Conservation (phyloP, 2,113 vertebrate genomes). For the Zonotrichia leucophrys region DNA sequence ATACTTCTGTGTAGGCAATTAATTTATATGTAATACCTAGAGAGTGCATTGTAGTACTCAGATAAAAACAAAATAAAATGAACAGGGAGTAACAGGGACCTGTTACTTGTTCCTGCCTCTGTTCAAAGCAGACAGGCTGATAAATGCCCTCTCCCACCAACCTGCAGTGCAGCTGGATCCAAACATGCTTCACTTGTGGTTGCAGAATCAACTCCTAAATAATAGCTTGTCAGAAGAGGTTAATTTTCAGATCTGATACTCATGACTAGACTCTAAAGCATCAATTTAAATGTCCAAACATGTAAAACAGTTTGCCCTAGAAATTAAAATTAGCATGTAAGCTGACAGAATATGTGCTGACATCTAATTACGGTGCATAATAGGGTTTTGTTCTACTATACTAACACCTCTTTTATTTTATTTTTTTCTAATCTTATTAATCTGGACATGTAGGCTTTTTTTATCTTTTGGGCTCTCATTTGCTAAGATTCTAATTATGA, state of each 20-base stretch:
- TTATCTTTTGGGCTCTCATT: neutral
- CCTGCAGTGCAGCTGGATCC: neutral
- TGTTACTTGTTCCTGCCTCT: neutral
- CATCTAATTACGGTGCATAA: constrained; percentile 11
- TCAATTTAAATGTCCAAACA: constrained; percentile 17
- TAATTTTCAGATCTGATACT: constrained; percentile 12
- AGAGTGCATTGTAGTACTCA: neutral
- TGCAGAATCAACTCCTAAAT: neutral
- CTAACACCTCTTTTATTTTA: neutral
- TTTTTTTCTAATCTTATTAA: neutral
- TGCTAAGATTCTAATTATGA: neutral
- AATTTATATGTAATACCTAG: neutral
- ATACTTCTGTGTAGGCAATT: neutral
- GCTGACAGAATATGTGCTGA: neutral
- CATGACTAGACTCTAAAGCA: neutral
- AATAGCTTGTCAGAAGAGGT: constrained; percentile 17
- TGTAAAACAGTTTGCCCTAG: neutral
- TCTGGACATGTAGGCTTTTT: neutral
- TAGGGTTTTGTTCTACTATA: neutral
- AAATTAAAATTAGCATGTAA: constrained; percentile 14
- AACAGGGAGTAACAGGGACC: neutral
- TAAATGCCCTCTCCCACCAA: neutral
- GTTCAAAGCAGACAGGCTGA: neutral
- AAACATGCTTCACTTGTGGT: neutral
- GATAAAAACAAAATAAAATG: neutral